Percentiles rank a stretch among this genome's conserved stretches.
Conservation (phyloP, 2,113 vertebrate genomes). For the Phoenicopterus ruber region DNA sequence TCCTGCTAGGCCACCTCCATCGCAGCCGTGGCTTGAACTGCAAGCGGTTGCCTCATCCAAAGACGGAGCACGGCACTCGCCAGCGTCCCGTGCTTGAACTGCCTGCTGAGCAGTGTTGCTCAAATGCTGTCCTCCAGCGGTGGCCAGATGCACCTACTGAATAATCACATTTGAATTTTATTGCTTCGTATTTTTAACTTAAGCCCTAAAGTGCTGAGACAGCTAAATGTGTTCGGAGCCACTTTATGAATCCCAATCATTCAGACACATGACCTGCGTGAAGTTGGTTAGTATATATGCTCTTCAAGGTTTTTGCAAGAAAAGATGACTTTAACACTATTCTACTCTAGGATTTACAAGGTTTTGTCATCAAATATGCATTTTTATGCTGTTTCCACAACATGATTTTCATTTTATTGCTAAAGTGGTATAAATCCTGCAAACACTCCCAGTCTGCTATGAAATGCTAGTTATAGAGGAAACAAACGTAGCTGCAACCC, state of each 20-base stretch:
- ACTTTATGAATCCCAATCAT: neutral
- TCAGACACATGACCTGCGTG: neutral
- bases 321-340: neutral
- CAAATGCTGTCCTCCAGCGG: neutral
- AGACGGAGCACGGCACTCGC: neutral
- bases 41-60: neutral
- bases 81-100: neutral
- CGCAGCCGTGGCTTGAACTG: neutral
- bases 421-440: constrained; percentile 24
- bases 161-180: constrained; percentile 18
- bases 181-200: constrained; percentile 45
- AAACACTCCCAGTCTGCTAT: neutral
- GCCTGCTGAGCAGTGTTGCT: neutral
- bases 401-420: constrained; percentile 50
- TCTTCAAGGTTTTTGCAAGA: neutral
- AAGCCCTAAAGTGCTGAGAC: neutral
- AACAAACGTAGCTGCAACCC: constrained; percentile 34
- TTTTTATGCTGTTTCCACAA: constrained; percentile 41
- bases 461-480: constrained; percentile 50
- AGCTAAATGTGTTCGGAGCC: neutral
- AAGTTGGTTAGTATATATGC: neutral
- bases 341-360: constrained; percentile 18
- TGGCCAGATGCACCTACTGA: neutral
- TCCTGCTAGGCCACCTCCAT: neutral
- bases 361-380: constrained; percentile 46